Base-by-base conservation (phyloP, 2,797 vertebrate genomes). In the Siniperca scherzeri region DNA sequence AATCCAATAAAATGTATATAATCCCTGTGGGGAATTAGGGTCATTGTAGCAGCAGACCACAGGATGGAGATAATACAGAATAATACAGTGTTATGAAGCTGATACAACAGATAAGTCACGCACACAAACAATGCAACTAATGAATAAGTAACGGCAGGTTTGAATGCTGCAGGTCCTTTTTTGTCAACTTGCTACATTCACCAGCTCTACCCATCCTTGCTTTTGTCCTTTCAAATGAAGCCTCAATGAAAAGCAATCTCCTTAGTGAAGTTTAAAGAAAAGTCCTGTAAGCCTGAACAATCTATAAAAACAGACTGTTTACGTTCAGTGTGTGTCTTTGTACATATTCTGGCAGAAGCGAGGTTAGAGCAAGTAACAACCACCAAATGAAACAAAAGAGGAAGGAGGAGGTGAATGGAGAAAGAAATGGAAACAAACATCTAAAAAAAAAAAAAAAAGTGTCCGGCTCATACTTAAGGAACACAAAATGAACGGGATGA, bases 11-110 rank as follows among this genome's bases (percentile, higher is more conserved):
- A 59, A 56, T 0, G 6, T 30, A 62, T 55, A 71, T 50, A 12
- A 74, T 48, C 27, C 61, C n/a, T n/a, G 38, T 60, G 59, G 50
- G 61, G 25, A 66, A 70, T 73, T 19, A 61, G 42, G 21, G 33
- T 52, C 50, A 27, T 17, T 42, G 33, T 14, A 46, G 22, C 36
- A 57, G 64, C 52, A 50, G 44, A 13, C 14, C 17, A 46, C 10
- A 55, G 60, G 21, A 36, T 53, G 61, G 16, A 44, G 52, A 42
- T 21, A 22, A 82, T 4, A 38, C 17, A 42, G 65, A 48, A 33
- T 14, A 12, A 40, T 14, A 13, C 22, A n/a, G 11, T 38, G 19
- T 22, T 56, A 16, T 56, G 55, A 36, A n/a, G 44, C 50, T 9
- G 9, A 64, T 22, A 3, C 13, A 33, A 56, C 25, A 27, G 33